A percentile compares a stretch with the other conserved stretches of the same genome.
Conservation (phyloP, 2,113 vertebrate species). For the Opisthocomus hoazin region DNA sequence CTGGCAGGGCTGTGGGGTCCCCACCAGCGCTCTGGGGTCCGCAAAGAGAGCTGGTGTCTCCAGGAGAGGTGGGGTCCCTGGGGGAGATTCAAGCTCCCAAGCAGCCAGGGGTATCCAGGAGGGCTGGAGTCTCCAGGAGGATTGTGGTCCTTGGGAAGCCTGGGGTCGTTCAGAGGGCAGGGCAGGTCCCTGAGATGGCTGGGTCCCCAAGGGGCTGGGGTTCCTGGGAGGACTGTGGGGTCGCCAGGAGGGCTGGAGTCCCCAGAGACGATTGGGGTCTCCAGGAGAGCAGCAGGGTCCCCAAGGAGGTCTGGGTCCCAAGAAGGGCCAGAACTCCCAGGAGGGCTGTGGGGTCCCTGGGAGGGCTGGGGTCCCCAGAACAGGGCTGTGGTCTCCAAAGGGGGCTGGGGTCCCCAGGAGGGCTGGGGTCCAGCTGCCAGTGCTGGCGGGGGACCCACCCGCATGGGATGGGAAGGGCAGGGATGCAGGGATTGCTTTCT, state of each 20-base stretch:
- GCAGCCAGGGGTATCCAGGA: background rate
- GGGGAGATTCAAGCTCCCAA: no score
- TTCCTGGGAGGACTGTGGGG: no score
- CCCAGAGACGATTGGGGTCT: background rate
- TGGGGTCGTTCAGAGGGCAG: no score
- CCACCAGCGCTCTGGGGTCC: background rate
- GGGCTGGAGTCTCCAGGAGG: background rate
- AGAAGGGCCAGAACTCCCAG: no score
- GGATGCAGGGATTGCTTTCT: background rate
- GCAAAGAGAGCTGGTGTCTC: no score
- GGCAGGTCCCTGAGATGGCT: no score
- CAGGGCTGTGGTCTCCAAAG: background rate
- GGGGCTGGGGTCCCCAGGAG: background rate
- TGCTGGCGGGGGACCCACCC: rapidly evolving
- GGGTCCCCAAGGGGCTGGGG: no score
- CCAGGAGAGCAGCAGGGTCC: background rate
- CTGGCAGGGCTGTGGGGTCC: no score
- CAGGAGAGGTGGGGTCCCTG: background rate
- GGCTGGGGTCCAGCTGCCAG: background rate
- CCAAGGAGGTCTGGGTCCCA: background rate
- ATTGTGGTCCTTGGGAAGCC: background rate
- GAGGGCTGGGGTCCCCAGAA: background rate
- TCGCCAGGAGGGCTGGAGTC: background rate
- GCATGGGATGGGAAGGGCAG: background rate
- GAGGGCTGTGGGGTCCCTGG: background rate